Percentiles rank a stretch among this genome's conserved stretches.
Conservation (phyloP, 2,113 vertebrate species). For the Todiramphus saurophagus region DNA sequence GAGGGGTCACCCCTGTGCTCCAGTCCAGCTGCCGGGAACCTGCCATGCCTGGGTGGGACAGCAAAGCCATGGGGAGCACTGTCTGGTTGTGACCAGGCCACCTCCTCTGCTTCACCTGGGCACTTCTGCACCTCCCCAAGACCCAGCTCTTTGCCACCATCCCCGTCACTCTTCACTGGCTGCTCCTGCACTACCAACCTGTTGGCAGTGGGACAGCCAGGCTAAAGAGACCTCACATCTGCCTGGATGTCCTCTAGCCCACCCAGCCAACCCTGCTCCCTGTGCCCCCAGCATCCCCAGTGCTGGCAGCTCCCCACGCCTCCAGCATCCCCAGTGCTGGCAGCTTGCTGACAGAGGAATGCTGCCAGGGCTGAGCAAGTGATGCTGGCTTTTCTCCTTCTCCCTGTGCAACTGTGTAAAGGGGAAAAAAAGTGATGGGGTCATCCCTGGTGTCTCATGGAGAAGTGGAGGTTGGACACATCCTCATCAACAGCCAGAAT, state of each 20-base stretch:
- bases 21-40: not conserved
- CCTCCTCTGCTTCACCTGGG: not conserved
- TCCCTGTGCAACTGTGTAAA: not conserved
- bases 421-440: not conserved
- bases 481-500: not conserved
- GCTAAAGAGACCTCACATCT: not conserved
- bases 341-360: not conserved
- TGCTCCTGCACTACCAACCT: accelerated
- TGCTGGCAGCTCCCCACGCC: too few species aligned
- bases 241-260: accelerated
- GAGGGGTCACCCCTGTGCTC: not conserved
- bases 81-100: too few species aligned
- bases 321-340: too few species aligned
- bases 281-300: accelerated
- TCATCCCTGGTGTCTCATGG: not conserved
- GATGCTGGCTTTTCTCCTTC: not conserved
- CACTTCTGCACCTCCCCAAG: too few species aligned
- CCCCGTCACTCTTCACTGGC: not conserved
- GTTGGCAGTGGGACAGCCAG: too few species aligned
- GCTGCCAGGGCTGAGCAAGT: not conserved
- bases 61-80: not conserved
- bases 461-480: not conserved
- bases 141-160: accelerated
- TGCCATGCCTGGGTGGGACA: not conserved
- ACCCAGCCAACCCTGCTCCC: accelerated